These are phyloP conservation scores for Odontesthes bonariensis DNA, from an alignment of 2,113 vertebrate genomes.

Conservation along the genomic window DNA sequence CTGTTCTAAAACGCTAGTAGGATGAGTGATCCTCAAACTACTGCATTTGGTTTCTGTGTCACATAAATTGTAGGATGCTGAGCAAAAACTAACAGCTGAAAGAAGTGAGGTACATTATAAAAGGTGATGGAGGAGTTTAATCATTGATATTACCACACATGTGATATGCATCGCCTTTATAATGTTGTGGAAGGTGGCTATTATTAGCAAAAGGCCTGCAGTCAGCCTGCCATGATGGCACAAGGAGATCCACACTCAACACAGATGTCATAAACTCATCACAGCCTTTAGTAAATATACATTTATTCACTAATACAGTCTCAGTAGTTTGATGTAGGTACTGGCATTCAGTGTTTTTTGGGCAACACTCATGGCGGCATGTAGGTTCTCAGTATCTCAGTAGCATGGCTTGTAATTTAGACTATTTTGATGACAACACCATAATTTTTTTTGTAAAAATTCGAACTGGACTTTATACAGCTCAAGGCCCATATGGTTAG, in stretches of 20 bases:
- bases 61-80: neutral
- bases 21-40: too few species aligned
- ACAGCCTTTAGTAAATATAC: slow-evolving; percentile 5
- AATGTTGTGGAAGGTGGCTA: slow-evolving; percentile 62
- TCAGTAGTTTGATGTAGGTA: slow-evolving; percentile 6
- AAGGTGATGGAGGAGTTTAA: slow-evolving; percentile 1
- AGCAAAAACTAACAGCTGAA: neutral
- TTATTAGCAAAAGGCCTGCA: slow-evolving; percentile 69
- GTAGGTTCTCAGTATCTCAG: neutral
- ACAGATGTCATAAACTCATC: slow-evolving; percentile 46
- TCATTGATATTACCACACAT: neutral
- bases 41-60: neutral
- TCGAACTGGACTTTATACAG: neutral
- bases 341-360: slow-evolving; percentile 6
- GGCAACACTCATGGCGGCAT: neutral
- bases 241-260: slow-evolving; percentile 26
- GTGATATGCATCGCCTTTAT: slow-evolving; percentile 44
- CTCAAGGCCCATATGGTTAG: neutral
- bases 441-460: neutral
- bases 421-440: neutral
- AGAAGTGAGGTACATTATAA: slow-evolving; percentile 9
- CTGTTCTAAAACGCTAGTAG: too few species aligned
- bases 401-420: neutral
- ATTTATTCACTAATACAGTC: slow-evolving; percentile 1
- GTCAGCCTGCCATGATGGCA: slow-evolving; percentile 49